phyloP scores from a whole-genome alignment of 1,140 invertebrate species.

The Bursaphelenchus mucronatus region DNA sequence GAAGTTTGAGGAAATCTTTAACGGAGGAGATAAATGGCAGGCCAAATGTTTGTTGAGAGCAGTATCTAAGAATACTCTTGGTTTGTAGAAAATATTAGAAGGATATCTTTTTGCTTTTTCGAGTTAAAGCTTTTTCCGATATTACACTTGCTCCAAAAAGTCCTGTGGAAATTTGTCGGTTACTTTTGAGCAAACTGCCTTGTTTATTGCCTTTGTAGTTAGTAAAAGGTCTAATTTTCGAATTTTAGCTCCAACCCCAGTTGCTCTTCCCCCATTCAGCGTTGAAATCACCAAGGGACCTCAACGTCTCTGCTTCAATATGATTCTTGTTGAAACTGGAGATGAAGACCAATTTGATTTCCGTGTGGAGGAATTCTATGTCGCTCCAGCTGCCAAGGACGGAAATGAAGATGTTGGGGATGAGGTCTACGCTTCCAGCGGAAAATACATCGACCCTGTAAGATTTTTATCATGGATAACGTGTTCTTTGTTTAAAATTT shows the following conservation, averaged over 20 bases:
- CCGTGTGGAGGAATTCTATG: conserved; percentile 58
- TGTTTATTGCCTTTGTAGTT: neutral
- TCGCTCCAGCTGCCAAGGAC: conserved; percentile 51
- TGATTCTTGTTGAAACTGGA: conserved; percentile 43
- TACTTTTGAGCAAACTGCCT: neutral
- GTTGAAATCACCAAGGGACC: conserved; percentile 54
- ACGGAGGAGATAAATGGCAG: no score
- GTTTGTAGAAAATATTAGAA: no score
- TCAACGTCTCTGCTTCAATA: conserved; percentile 54
- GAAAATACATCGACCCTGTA: conserved; percentile 56
- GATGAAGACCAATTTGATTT: conserved; percentile 39
- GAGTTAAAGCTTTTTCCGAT: no score
- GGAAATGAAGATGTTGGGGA: conserved; percentile 48
- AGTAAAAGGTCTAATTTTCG: neutral
- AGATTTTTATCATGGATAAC: neutral
- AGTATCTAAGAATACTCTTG: no score
- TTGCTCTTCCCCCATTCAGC: conserved; percentile 34
- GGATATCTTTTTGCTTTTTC: no score
- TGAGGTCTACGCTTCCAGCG: conserved; percentile 54
- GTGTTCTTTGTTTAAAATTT: neutral
- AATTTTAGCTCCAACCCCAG: conserved; percentile 11
- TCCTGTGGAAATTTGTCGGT: neutral
- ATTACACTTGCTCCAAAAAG: no score
- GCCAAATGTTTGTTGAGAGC: no score
- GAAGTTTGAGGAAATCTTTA: no score